Base-by-base conservation (phyloP, 2,888 invertebrate species). In the Acleris holmiana region DNA sequence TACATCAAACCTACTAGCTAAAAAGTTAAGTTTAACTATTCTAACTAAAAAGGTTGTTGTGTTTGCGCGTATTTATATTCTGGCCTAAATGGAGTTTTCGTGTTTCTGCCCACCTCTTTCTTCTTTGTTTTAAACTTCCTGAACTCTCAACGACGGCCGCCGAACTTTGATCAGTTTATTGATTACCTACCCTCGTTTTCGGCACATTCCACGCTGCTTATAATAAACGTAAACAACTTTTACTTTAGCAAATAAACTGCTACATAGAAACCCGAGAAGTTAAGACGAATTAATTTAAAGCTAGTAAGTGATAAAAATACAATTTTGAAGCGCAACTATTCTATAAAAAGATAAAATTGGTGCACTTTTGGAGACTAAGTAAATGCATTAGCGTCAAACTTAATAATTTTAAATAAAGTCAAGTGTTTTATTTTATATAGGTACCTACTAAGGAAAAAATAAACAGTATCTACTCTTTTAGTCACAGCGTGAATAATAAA, bases 161-260 rank as follows among this genome's bases (percentile, higher is more conserved):
- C 21, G 55, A 50, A 62, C 62, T 62, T 56, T 50, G 55, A 62
- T 55, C 41, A 48, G 62, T 41, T 40, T 49, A 58, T 58, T 58
- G 55, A 56, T 56, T 8, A 53, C 35, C 51, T 44, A 19, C 23
- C 46, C 56, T 15, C 56, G 47, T 18, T 47, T 29, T 47, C 44
- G 15, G 47, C 7, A n/a, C 53, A 40, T 53, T 57, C 47, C 25
- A 17, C 15, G 10, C 46, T 6, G 19, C 18, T 57, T 19, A 29
- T 57, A 57, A 47, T 53, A 57, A 57, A 57, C 19, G 47, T 21
- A n/a, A 50, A 25, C 35, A 25, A 23, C 18, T 51, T 51, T 51
- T 13, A 35, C 35, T 35, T 13, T 35, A 35, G 35, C 13, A 13
- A 35, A 35, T 13, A 35, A 35, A 35, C 13, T 51, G 50, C 35